phyloP scores from a whole-genome alignment of 1,140 invertebrate genomes.

The Chrysoperla carnea region DNA sequence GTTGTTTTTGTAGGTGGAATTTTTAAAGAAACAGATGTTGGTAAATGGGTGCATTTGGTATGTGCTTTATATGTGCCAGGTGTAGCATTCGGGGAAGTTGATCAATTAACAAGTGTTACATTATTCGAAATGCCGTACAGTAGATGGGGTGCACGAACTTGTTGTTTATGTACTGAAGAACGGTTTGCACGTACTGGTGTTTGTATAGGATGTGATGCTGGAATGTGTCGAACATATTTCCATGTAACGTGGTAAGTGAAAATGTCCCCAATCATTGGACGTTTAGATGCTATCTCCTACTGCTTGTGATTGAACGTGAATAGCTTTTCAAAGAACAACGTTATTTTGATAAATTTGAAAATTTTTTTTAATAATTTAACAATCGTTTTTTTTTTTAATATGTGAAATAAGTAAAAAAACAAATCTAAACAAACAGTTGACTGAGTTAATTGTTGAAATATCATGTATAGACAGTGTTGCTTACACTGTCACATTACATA shows the following conservation, averaged over 20 bases:
- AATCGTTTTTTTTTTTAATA: too few species aligned
- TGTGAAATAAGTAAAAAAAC: too few species aligned
- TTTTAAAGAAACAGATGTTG: constrained; percentile 91
- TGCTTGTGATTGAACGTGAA: background rate
- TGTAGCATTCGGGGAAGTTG: constrained; percentile 93
- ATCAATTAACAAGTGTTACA: constrained; percentile 67
- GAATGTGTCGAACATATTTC: constrained; percentile 93
- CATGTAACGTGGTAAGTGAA: constrained; percentile 81
- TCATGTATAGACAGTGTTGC: too few species aligned
- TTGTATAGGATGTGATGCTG: constrained; percentile 92
- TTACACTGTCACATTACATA: too few species aligned
- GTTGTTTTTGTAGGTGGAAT: constrained; percentile 60
- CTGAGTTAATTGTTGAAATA: too few species aligned
- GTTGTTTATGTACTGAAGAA: constrained; percentile 73
- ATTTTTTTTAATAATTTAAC: too few species aligned
- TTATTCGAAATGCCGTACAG: constrained; percentile 92
- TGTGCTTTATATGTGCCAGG: constrained; percentile 93
- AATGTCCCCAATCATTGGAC: too few species aligned
- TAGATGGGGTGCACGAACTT: constrained; percentile 82
- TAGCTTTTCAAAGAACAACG: too few species aligned
- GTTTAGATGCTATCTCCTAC: background rate
- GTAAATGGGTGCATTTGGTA: constrained; percentile 94
- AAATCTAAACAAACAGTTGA: too few species aligned
- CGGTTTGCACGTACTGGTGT: constrained; percentile 80
- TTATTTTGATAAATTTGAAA: too few species aligned